Evolutionary conservation across 2,797 vertebrate genomes (phyloP), one percentile per base, ranked within the genome.

Genomic region (Hypotaenidia philippensis): DNA sequence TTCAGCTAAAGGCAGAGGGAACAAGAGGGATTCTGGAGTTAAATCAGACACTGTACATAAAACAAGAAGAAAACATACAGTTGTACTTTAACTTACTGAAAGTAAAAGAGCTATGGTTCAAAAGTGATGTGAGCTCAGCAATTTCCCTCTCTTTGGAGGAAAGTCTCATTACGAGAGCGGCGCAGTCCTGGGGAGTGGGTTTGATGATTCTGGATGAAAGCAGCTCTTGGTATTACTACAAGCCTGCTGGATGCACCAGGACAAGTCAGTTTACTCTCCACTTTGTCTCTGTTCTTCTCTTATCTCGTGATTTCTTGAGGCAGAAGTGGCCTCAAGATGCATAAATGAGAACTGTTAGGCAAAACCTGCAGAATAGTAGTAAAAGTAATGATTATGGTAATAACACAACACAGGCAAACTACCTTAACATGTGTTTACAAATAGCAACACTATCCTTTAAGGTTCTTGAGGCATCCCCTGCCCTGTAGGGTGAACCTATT

Each of bases 381-480:
- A 87, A 75, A 85, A 90, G 41, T 91, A 91, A 95, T 52, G 31
- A 87, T 92, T 94, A 93, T 34, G 38, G 38, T 87, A 95, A 93
- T 89, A 87, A 75, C 47, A 76, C 76, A 87, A 87, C 14, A n/a
- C 47, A 69, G 61, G 49, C 25, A 94, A 95, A 87, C 44, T 50
- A 47, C 41, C 82, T 87, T 55, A 86, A 79, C 52, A 63, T 65
- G 65, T 91, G 81, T 94, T 97, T 93, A 96, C 90, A 89, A 97
- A 95, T 65, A 94, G 72, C 82, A 92, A 13, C 27, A 14, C 40
- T 71, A 57, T 44, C 20, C 27, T 69, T 83, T 78, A 75, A 91
- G 56, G 53, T 52, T 55, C 56, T 86, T 68, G 56, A 95, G 68
- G 63, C 76, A 93, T 87, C 57, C 38, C 25, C 20, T 91, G 34